phyloP scores from a whole-genome alignment of 2,113 vertebrate species.

The Hirundichthys speculiger region DNA sequence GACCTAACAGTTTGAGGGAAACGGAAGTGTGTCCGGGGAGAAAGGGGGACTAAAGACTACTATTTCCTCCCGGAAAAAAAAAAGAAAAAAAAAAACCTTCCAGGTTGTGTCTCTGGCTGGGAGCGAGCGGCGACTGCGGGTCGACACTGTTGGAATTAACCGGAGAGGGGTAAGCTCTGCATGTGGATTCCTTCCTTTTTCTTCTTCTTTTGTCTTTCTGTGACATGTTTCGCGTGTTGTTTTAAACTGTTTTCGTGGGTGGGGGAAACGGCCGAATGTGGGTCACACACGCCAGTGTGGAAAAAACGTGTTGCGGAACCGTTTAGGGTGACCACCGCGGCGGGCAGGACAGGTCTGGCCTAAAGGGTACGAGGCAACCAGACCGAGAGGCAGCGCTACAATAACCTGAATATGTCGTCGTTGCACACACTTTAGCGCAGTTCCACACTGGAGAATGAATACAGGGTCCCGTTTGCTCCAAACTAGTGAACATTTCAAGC shows the following conservation, averaged over 20 bases:
- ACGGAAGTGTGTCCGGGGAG: constrained; percentile 40
- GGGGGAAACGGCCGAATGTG: constrained; percentile 14
- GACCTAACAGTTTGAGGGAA: constrained; percentile 71
- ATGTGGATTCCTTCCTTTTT: constrained; percentile 12
- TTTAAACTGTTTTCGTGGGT: constrained; percentile 34
- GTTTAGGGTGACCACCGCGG: constrained; percentile 17
- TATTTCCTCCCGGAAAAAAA: constrained; percentile 11
- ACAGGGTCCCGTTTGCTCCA: constrained; percentile 12
- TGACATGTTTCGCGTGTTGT: constrained; percentile 42
- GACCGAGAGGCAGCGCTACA: constrained; percentile 43
- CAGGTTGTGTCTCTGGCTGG: constrained; percentile 51
- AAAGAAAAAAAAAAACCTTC: constrained; percentile 19
- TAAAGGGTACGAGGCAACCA: constrained; percentile 56
- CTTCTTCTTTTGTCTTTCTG: not conserved
- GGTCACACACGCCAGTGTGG: constrained; percentile 25
- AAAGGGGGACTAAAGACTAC: constrained; percentile 42
- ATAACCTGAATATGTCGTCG: constrained; percentile 18
- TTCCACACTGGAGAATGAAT: not conserved
- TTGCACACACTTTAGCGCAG: constrained; percentile 36
- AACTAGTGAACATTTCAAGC: not conserved
- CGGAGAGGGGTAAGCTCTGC: constrained; percentile 67
- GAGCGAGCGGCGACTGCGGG: constrained; percentile 55
- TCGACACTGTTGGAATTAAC: constrained; percentile 64
- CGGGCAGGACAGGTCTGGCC: constrained; percentile 60
- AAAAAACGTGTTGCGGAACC: constrained; percentile 15